Conservation (phyloP, 2,797 vertebrate genomes). For the Periophthalmus magnuspinnatus region DNA sequence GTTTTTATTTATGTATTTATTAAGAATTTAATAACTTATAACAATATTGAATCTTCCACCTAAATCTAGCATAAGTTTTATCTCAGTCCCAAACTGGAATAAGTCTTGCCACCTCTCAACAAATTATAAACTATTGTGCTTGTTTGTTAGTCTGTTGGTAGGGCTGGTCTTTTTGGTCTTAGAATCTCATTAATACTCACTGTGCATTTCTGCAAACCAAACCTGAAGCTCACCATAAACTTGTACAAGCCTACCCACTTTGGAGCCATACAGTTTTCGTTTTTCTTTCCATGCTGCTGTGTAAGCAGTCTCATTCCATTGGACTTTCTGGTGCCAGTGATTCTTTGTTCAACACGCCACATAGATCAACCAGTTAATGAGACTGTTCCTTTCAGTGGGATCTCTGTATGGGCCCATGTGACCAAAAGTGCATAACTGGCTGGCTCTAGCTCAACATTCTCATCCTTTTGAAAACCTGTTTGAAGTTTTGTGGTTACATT, state of each 20-base stretch:
- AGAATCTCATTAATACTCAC: too few relatives aligned
- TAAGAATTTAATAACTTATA: too few relatives aligned
- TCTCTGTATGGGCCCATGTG: neutral
- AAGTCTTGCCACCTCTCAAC: too few relatives aligned
- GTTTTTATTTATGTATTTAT: too few relatives aligned
- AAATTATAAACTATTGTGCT: too few relatives aligned
- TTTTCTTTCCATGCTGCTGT: neutral
- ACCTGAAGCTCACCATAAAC: neutral
- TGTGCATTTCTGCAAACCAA: neutral
- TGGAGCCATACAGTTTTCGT: neutral
- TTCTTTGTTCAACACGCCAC: neutral
- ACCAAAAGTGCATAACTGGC: neutral
- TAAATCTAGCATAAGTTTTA: too few relatives aligned
- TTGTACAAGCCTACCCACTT: neutral
- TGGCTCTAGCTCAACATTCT: neutral
- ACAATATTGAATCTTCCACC: too few relatives aligned
- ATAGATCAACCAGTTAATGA: conserved; percentile 1
- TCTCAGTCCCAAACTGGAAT: too few relatives aligned
- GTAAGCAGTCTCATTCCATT: neutral
- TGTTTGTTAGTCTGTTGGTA: too few relatives aligned
- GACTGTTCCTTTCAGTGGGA: neutral
- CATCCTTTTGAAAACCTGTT: neutral
- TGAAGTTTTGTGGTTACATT: too few relatives aligned
- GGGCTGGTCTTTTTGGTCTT: too few relatives aligned
- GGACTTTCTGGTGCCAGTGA: neutral